A percentile compares a stretch with the other conserved stretches of the same genome.
phyloP scores from a whole-genome alignment of 92 coral and sea anemone species.

The Muricea muricata region DNA sequence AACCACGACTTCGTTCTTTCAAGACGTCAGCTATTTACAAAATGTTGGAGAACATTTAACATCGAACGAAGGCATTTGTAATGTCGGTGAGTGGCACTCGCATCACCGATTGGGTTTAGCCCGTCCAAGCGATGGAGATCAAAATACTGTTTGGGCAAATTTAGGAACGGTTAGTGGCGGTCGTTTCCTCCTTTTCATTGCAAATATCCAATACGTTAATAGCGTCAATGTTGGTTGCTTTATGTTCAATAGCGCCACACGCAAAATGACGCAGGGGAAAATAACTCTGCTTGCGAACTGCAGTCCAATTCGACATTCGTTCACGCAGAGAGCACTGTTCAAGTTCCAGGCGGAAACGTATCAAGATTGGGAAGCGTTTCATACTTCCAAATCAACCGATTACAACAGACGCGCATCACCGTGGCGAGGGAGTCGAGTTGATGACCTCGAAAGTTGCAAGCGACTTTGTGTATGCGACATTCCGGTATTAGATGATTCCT shows the following conservation, averaged over 20 bases:
- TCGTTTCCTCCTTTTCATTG: constrained; percentile 83
- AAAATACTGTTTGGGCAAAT: constrained; percentile 68
- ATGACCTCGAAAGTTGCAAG: background rate
- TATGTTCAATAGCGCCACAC: background rate
- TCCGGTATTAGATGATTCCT: too few species aligned
- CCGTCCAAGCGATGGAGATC: constrained; percentile 80
- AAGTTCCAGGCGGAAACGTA: background rate
- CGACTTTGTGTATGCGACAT: background rate
- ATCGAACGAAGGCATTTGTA: constrained; percentile 70
- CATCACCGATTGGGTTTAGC: constrained; percentile 77
- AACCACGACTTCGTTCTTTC: constrained; percentile 70
- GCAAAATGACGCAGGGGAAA: background rate
- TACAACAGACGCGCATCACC: background rate
- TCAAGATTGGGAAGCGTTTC: constrained; percentile 15
- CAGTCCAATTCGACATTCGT: constrained; percentile 26
- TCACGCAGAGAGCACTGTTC: background rate
- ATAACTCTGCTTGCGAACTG: background rate
- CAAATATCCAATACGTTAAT: constrained; percentile 50
- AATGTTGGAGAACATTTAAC: constrained; percentile 74
- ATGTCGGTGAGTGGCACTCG: constrained; percentile 97
- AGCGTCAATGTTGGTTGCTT: constrained; percentile 14
- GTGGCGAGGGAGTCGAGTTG: background rate
- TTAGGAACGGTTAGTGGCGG: constrained; percentile 58
- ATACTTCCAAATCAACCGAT: background rate
- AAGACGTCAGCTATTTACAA: constrained; percentile 74